Percentiles rank a stretch among this genome's conserved stretches.
phyloP scores from a whole-genome alignment of 2,888 invertebrate genomes.

The Xestia rhomboidea region DNA sequence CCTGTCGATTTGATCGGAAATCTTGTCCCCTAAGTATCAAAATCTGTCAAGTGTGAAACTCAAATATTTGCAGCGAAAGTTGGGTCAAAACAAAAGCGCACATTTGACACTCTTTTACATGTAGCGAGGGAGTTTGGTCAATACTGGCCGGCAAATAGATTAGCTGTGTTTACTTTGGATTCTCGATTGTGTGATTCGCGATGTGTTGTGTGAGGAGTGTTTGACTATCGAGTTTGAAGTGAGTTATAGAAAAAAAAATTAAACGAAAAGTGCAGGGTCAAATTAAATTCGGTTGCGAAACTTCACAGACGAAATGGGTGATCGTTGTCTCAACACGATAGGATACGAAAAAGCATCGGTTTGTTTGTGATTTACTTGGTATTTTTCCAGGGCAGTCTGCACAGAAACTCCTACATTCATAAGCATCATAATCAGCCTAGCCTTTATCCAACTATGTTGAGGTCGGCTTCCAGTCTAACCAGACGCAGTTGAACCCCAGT shows the following conservation, averaged over 20 bases:
- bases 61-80: slow-evolving; percentile 80
- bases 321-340: no score
- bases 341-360: not conserved
- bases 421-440: not conserved
- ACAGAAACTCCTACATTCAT: not conserved
- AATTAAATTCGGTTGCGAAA: not conserved
- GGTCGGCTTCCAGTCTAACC: not conserved
- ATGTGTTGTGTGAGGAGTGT: no score
- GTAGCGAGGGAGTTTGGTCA: slow-evolving; percentile 76
- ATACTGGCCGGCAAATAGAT: slow-evolving; percentile 80
- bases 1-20: slow-evolving; percentile 45
- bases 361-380: not conserved
- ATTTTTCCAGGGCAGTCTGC: not conserved
- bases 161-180: slow-evolving; percentile 69
- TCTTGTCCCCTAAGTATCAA: slow-evolving; percentile 58
- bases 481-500: not conserved
- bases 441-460: not conserved
- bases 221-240: not conserved
- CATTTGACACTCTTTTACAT: slow-evolving; percentile 78
- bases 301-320: not conserved
- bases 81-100: slow-evolving; percentile 76
- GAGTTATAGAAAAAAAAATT: not conserved
- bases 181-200: slow-evolving; percentile 67
- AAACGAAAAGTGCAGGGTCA: not conserved
- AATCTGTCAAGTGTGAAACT: slow-evolving; percentile 74